These are phyloP conservation scores for Kryptolebias marmoratus DNA, from an alignment of 2,113 vertebrate genomes.

Conservation along the genomic window DNA sequence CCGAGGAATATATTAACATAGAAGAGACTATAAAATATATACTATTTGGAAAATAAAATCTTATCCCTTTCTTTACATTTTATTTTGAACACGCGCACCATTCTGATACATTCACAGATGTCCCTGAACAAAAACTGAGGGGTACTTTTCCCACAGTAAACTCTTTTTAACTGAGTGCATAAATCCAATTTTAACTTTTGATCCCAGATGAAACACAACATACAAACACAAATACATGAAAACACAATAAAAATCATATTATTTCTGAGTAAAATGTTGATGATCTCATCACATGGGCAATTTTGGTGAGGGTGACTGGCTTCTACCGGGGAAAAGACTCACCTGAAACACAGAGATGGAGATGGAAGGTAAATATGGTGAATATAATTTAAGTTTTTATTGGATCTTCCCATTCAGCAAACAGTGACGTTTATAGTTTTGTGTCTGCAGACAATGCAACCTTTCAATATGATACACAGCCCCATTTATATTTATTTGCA, in stretches of 20 bases:
- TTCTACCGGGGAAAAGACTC: conserved; percentile 75
- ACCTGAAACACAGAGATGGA: conserved; percentile 72
- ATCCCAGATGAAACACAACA: conserved; percentile 34
- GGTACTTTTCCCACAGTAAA: conserved; percentile 11
- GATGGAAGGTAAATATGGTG: conserved; percentile 48
- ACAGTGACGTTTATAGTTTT: conserved; percentile 12
- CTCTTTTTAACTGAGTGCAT: conserved; percentile 30
- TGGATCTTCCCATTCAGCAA: conserved; percentile 15
- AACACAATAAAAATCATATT: conserved; percentile 19
- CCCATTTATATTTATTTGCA: too few species aligned
- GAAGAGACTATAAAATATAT: conserved; percentile 40
- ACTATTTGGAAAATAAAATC: conserved; percentile 43
- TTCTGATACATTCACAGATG: conserved; percentile 51
- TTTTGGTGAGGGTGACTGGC: conserved; percentile 58
- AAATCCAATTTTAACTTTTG: conserved; percentile 7
- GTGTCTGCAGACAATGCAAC: too few species aligned
- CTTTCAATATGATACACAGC: too few species aligned
- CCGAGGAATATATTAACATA: conserved; percentile 21
- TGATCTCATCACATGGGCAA: conserved; percentile 52
- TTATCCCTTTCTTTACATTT: conserved; percentile 40
- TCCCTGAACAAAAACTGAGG: conserved; percentile 38
- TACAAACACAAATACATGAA: conserved; percentile 4
- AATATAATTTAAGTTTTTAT: conserved; percentile 12
- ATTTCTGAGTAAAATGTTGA: conserved; percentile 36
- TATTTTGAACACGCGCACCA: conserved; percentile 55